These are phyloP conservation scores for Bombus polaris DNA, from an alignment of 1,140 invertebrate genomes.

Conservation along the genomic window DNA sequence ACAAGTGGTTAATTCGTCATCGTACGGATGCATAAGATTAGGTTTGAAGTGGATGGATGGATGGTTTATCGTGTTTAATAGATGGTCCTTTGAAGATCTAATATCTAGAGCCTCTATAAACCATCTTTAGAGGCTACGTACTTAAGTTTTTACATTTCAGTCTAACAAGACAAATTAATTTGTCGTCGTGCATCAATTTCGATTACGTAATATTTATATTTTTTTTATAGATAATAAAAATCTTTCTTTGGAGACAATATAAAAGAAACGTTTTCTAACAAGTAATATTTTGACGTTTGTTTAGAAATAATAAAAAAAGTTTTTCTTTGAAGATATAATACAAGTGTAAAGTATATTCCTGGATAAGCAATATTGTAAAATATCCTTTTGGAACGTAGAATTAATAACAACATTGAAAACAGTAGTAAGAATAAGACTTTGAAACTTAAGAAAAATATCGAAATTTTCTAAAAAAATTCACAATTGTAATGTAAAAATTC, in stretches of 20 bases:
- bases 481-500: too few relatives aligned
- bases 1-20: constrained; percentile 8
- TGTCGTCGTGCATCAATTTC: not conserved
- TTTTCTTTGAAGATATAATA: not conserved
- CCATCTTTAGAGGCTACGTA: too few relatives aligned
- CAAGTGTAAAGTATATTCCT: not conserved
- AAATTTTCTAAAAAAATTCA: not conserved
- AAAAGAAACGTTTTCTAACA: too few relatives aligned
- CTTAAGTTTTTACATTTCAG: not conserved
- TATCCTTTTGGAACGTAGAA: not conserved
- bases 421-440: not conserved
- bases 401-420: too few relatives aligned
- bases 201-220: too few relatives aligned
- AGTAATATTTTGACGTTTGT: not conserved
- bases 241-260: too few relatives aligned
- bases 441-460: not conserved
- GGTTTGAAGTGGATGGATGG: not conserved
- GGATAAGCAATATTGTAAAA: not conserved
- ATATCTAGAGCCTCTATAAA: not conserved
- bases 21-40: not conserved
- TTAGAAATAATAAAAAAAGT: not conserved
- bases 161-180: not conserved
- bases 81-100: not conserved
- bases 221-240: too few relatives aligned
- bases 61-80: not conserved